Base-by-base conservation (phyloP, 2,888 invertebrate genomes). In the Drosophila algonquin region DNA sequence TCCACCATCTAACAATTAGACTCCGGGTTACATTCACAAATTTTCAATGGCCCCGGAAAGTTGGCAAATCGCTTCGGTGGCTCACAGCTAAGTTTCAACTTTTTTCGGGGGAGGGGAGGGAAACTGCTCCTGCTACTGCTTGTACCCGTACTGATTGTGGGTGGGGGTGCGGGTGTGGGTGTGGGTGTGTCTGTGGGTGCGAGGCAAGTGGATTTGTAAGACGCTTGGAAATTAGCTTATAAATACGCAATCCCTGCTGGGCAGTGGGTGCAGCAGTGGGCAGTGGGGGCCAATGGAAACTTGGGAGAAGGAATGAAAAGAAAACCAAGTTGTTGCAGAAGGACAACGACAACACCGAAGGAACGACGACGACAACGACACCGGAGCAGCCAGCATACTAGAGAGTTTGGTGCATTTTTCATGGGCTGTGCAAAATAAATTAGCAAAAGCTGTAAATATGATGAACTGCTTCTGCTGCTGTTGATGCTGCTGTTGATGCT, bases 401-500 rank as follows among this genome's bases (percentile, higher is more conserved):
- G 24, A 78, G 24, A 78, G 64, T 52, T 77, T 77, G 61, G 81
- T 83, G 81, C 80, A 83, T 83, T 84, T 83, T 87, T 83, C 77
- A 87, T 83, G 85, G 75, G 79, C 73, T 77, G 60, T 75, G 80
- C 79, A 84, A 78, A 87, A 82, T 84, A 83, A 81, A 63, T 84
- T 81, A 87, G 85, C 80, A 79, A 63, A 83, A 79, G 85, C 82
- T 81, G 75, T 76, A 87, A 83, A 87, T 83, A 85, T 83, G 85
- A 83, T 87, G 83, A 87, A 87, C 85, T 64, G 67, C 75, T 75
- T 72, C 79, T 75, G 63, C 58, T 65, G 67, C 16, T 55, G 27
- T 7, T 65, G 67, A 18, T 52, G 54, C 44, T 56, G 30, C 24
- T 48, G 45, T 30, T 44, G 12, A n/a, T 47, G 35, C 16, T 47